Base-by-base conservation (phyloP, 2,888 invertebrate species). In the Leucoptera coffeella region DNA sequence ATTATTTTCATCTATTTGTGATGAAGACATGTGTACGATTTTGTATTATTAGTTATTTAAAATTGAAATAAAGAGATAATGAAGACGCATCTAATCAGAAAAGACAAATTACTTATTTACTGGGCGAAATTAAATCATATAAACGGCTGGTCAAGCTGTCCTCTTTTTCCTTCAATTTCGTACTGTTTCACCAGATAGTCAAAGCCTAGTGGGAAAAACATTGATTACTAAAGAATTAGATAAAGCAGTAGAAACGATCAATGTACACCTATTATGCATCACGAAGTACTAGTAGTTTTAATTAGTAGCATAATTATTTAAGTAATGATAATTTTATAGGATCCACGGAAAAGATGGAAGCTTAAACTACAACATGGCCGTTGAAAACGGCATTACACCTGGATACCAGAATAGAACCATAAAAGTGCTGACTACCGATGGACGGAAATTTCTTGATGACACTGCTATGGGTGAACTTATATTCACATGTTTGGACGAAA, bases 331-430 rank as follows among this genome's bases (percentile, higher is more conserved):
- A 22, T 7, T 10, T 20, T 12, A 4, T 23, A 31, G 31, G 29
- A 31, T 31, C 11, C 31, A 31, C 29, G 31, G 31, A 6, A 26
- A 26, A 9, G 20, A 23, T 7, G 23, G 20, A 12, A 29, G 29
- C 13, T 13, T 15, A 11, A 22, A 24, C 4, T 29, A 20, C 11
- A 27, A 29, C 13, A 22, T 31, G 15, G 31, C 31, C 5, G 21
- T 23, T 4, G 23, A 20, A 8, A 23, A 31, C 27, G 10, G 25
- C 12, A 14, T 31, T 2, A 20, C 29, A 3, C 12, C 25, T 12
- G 8, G 15, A 2, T 9, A 20, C 9, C 28, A 31, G 23, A 13
- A 28, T 8, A 2, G 22, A 3, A 13, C 19, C 12, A 3, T 23
- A 7, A 15, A 12, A 11, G 11, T 6, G 5, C 24, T 19, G n/a